Conservation (phyloP, 2,888 invertebrate genomes). For the Aleiodes leptofemur region DNA sequence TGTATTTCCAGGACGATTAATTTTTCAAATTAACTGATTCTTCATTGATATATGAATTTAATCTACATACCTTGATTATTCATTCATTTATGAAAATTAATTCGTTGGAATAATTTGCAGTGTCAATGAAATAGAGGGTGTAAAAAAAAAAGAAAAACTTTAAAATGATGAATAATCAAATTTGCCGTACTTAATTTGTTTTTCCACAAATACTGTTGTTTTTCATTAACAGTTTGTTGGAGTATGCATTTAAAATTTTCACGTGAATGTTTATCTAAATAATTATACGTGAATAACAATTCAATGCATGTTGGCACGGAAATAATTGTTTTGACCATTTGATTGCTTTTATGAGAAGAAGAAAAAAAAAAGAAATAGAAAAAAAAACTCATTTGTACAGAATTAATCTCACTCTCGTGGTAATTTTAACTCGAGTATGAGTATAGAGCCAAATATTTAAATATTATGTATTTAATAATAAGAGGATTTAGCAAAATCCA, state of each 20-base stretch:
- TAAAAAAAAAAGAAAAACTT: not conserved
- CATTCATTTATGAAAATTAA: slow-evolving; percentile 13
- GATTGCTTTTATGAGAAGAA: not conserved
- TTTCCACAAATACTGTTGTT: not conserved
- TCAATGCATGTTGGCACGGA: too few relatives aligned
- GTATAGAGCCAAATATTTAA: slow-evolving; percentile 41
- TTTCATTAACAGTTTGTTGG: not conserved
- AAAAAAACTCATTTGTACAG: slow-evolving; percentile 22
- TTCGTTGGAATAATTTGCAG: slow-evolving; percentile 8
- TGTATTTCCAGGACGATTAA: too few relatives aligned
- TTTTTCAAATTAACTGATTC: too few relatives aligned
- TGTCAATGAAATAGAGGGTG: not conserved
- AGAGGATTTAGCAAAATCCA: slow-evolving; percentile 13
- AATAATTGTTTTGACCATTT: too few relatives aligned
- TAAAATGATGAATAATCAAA: not conserved
- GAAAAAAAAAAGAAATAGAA: not conserved
- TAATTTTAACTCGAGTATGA: slow-evolving; percentile 1
- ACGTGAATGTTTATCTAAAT: too few relatives aligned
- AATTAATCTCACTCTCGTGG: slow-evolving; percentile 1
- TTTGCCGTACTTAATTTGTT: slow-evolving; percentile 10
- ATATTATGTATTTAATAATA: slow-evolving; percentile 30
- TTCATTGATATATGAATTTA: too few relatives aligned
- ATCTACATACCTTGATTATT: not conserved
- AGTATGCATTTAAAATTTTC: not conserved
- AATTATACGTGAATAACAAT: too few relatives aligned